A percentile compares a stretch with the other conserved stretches of the same genome.
Evolutionary conservation across 2,797 vertebrate species (phyloP).

Genomic region (Neomorphus geoffroyi): DNA sequence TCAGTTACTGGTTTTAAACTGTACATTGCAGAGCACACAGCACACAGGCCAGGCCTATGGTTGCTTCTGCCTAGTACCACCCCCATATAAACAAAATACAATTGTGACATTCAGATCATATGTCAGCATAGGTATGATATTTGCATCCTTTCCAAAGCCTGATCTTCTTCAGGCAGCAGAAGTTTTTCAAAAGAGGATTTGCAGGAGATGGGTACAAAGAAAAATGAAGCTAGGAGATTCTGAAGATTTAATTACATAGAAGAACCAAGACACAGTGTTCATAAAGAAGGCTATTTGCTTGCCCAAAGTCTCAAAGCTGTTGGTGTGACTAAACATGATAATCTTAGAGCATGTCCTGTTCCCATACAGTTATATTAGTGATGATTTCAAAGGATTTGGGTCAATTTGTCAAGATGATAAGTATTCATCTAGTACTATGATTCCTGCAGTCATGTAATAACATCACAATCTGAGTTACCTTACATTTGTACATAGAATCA

Average conservation of each 20-base stretch:
- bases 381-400: not conserved
- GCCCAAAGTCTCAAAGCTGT: not conserved
- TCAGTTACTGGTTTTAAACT: not conserved
- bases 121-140: not conserved
- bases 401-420: not conserved
- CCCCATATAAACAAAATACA: not conserved
- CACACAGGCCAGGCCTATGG: not conserved
- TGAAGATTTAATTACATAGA: not conserved
- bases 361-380: not conserved
- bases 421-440: not conserved
- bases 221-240: not conserved
- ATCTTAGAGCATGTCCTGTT: not conserved
- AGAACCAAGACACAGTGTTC: not conserved
- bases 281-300: not conserved
- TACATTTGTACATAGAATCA: not conserved
- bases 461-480: not conserved
- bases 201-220: not conserved
- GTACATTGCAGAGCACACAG: fast-evolving
- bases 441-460: not conserved
- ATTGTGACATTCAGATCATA: not conserved
- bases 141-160: not conserved
- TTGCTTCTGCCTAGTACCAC: not conserved
- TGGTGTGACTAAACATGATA: not conserved
- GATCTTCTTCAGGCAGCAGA: not conserved
- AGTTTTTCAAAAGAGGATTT: not conserved